These are phyloP conservation scores for Umimayanthus kanabou DNA, from an alignment of 92 coral and sea anemone genomes.

Conservation along the genomic window DNA sequence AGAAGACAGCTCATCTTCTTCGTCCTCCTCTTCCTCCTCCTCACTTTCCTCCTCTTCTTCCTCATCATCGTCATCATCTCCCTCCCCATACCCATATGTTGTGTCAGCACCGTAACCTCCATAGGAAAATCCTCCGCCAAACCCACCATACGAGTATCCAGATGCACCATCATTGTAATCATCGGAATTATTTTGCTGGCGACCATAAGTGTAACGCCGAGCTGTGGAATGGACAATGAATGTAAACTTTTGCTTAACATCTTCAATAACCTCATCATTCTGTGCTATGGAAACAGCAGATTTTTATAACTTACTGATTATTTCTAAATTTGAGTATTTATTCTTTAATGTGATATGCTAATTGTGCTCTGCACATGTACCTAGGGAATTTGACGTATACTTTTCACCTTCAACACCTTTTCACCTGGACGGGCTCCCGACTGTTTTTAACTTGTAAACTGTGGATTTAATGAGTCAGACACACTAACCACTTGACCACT, in stretches of 20 bases:
- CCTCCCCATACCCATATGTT: background rate
- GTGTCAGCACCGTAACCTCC: background rate
- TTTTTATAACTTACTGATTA: no score
- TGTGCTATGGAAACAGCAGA: no score
- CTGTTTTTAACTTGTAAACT: no score
- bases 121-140: slow-evolving; percentile 41
- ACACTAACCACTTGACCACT: no score
- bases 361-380: no score
- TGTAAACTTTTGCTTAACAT: background rate
- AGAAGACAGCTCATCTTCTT: slow-evolving; percentile 1
- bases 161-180: slow-evolving; percentile 58
- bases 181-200: slow-evolving; percentile 59
- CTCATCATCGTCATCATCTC: background rate
- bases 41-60: background rate
- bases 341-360: no score
- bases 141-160: slow-evolving; percentile 49
- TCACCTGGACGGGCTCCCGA: no score
- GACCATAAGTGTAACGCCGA: slow-evolving; percentile 78
- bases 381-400: no score
- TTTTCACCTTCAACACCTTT: no score
- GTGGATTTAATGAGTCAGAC: no score
- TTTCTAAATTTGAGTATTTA: no score
- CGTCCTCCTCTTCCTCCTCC: background rate
- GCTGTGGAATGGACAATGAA: slow-evolving; percentile 48
- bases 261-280: no score